phyloP scores from a whole-genome alignment of 2,113 vertebrate genomes.

The Dissostichus mawsoni region DNA sequence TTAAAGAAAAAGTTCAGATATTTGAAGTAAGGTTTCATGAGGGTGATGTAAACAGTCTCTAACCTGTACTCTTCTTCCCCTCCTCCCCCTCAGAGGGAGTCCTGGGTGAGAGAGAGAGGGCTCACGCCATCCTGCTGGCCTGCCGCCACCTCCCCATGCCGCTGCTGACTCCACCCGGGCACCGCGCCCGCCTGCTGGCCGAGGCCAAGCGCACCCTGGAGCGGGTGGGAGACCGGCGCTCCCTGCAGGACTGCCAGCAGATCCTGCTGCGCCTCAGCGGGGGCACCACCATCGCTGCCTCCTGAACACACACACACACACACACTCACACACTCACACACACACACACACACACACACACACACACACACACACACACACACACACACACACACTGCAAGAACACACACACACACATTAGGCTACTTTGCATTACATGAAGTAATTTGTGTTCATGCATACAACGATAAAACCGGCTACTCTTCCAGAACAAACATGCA shows the following conservation, averaged over 20 bases:
- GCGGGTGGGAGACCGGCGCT: constrained; percentile 95
- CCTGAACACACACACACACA: constrained; percentile 76
- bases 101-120: constrained; percentile 93
- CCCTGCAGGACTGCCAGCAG: constrained; percentile 96
- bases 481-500: no score
- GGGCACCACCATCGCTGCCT: constrained; percentile 93
- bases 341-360: not conserved
- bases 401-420: no score
- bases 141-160: constrained; percentile 96
- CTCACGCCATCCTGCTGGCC: constrained; percentile 94
- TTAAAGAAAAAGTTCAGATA: no score
- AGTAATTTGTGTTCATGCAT: no score
- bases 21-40: no score
- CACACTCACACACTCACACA: constrained; percentile 20
- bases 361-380: not conserved
- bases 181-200: constrained; percentile 92
- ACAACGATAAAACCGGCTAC: no score
- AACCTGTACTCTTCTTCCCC: not conserved
- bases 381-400: no score
- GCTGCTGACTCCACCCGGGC: constrained; percentile 93
- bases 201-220: constrained; percentile 97
- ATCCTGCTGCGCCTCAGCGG: constrained; percentile 94
- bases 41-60: not conserved
- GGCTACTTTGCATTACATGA: no score
- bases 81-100: constrained; percentile 74